A percentile compares a stretch with the other conserved stretches of the same genome.
These are phyloP conservation scores for Lophotriccus pileatus DNA, from an alignment of 2,797 vertebrate genomes.

Conservation along the genomic window DNA sequence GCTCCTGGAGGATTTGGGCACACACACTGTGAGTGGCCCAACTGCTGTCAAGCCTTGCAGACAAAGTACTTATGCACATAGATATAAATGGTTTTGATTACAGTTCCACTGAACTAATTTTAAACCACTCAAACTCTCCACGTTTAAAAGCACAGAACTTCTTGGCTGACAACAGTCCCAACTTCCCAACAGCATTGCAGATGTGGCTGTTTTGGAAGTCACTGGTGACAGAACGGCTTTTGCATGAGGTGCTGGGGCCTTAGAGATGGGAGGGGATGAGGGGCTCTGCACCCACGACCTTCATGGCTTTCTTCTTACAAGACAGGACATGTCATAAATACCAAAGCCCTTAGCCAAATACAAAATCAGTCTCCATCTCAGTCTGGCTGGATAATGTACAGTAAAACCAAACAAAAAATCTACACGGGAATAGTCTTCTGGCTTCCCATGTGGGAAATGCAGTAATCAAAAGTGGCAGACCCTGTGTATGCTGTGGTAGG, in stretches of 20 bases:
- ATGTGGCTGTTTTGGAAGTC: neutral
- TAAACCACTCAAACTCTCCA: conserved; percentile 3
- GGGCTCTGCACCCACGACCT: neutral
- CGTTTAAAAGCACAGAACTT: neutral
- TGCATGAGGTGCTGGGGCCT: neutral
- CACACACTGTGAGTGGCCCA: neutral
- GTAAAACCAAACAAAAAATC: neutral
- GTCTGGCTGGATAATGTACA: neutral
- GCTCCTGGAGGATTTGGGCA: neutral
- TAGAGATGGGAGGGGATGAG: neutral
- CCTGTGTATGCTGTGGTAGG: neutral
- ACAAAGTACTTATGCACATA: neutral
- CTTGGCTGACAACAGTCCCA: neutral
- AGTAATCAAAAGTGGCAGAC: rapidly evolving
- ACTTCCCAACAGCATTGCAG: neutral
- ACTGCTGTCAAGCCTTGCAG: neutral
- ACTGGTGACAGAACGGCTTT: neutral
- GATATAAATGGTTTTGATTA: conserved; percentile 10
- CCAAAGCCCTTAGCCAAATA: neutral
- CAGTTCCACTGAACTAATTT: conserved; percentile 7
- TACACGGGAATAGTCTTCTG: neutral
- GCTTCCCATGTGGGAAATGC: neutral
- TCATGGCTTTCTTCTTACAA: neutral
- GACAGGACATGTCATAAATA: neutral
- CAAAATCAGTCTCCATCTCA: neutral